Evolutionary conservation across 2,888 invertebrate species (phyloP).

Genomic region (Danaus chrysippus): DNA sequence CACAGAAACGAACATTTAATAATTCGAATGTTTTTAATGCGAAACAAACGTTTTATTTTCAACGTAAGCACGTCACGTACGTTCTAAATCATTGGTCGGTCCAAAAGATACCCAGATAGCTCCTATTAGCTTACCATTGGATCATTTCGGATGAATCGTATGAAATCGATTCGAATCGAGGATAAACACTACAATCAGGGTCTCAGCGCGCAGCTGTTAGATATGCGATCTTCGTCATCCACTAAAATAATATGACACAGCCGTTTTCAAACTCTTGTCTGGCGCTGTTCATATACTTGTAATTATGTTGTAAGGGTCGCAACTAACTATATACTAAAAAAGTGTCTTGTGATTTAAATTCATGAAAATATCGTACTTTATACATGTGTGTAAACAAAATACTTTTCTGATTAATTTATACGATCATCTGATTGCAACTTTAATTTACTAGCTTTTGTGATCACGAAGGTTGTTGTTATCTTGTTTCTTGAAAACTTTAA

Average conservation of each 20-base stretch:
- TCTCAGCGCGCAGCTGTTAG: slow-evolving; percentile 68
- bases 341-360: slow-evolving; percentile 1
- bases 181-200: slow-evolving; percentile 75
- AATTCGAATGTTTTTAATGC: slow-evolving; percentile 70
- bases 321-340: slow-evolving; percentile 32
- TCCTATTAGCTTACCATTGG: slow-evolving; percentile 71
- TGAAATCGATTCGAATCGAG: slow-evolving; percentile 70
- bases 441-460: no score
- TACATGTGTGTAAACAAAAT: no score
- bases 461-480: no score
- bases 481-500: background rate
- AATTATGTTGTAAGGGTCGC: slow-evolving; percentile 58
- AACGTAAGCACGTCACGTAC: slow-evolving; percentile 75
- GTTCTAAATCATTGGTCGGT: slow-evolving; percentile 68
- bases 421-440: no score
- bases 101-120: slow-evolving; percentile 71
- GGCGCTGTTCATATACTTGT: slow-evolving; percentile 43
- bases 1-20: slow-evolving; percentile 75
- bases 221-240: slow-evolving; percentile 70
- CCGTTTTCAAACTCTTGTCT: slow-evolving; percentile 61
- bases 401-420: no score
- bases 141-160: slow-evolving; percentile 70
- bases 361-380: background rate
- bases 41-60: slow-evolving; percentile 73
- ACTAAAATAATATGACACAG: slow-evolving; percentile 79